A percentile compares a stretch with the other conserved stretches of the same genome.
Evolutionary conservation across 2,888 invertebrate genomes (phyloP).

Genomic region (Norana najaformis): DNA sequence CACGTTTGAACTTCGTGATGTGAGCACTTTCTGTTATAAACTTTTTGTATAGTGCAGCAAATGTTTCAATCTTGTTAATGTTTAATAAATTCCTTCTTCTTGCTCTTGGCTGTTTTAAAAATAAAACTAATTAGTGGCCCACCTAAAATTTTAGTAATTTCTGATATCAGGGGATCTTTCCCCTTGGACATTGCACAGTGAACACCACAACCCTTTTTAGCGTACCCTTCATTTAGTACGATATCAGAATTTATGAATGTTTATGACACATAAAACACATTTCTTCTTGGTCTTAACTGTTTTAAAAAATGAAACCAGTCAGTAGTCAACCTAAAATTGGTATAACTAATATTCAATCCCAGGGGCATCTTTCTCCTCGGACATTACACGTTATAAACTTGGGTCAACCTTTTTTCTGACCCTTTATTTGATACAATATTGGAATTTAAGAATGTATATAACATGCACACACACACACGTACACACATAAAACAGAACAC

Average conservation of each 20-base stretch:
- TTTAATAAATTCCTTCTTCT: no score
- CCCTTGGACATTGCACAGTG: neutral
- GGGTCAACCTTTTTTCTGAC: no score
- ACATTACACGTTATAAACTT: neutral
- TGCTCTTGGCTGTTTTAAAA: neutral
- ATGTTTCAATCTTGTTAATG: neutral
- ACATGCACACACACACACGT: no score
- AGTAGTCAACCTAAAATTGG: neutral
- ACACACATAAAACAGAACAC: no score
- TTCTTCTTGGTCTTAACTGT: neutral
- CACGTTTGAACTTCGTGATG: conserved; percentile 93
- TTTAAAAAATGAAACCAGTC: neutral
- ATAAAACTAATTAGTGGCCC: neutral
- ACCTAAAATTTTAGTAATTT: neutral
- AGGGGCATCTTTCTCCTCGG: neutral
- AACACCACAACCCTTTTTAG: no score
- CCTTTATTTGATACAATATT: no score
- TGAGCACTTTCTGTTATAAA: conserved; percentile 68
- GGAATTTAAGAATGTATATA: no score
- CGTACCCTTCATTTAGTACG: no score
- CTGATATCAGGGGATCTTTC: neutral
- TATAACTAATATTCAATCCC: neutral
- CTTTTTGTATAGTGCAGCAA: neutral
- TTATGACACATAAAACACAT: no score
- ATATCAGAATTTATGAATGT: no score